These are phyloP conservation scores for Amblyteles armatorius DNA, from an alignment of 2,888 invertebrate species.

Conservation along the genomic window DNA sequence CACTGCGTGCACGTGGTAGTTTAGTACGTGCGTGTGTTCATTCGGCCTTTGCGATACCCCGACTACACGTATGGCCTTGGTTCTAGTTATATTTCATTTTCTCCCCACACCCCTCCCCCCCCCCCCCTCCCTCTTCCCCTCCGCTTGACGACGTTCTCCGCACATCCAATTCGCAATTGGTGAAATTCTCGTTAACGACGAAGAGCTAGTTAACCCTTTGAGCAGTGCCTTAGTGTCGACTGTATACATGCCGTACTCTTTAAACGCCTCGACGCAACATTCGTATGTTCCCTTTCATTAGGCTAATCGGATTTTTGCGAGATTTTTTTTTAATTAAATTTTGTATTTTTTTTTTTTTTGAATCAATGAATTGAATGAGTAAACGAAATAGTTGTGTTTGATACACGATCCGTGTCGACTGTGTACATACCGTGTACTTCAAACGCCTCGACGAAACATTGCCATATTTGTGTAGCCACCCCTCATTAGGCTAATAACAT, in stretches of 20 bases:
- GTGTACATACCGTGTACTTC: background rate
- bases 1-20: slow-evolving; percentile 1
- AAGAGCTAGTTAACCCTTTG: background rate
- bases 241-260: background rate
- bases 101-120: background rate
- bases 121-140: too few relatives aligned
- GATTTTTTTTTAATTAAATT: background rate
- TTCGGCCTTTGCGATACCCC: slow-evolving; percentile 3
- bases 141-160: background rate
- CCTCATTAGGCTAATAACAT: too few relatives aligned
- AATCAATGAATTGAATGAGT: too few relatives aligned
- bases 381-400: too few relatives aligned
- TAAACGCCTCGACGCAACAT: background rate
- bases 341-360: too few relatives aligned
- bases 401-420: background rate
- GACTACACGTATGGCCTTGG: slow-evolving; percentile 1
- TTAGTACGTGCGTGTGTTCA: background rate
- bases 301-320: too few relatives aligned
- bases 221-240: background rate
- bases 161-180: background rate
- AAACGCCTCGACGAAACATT: background rate
- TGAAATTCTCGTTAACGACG: background rate
- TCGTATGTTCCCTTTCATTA: background rate
- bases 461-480: background rate
- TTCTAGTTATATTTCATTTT: slow-evolving; percentile 1